phyloP scores from a whole-genome alignment of 2,113 vertebrate genomes.

The Cervus canadensis region DNA sequence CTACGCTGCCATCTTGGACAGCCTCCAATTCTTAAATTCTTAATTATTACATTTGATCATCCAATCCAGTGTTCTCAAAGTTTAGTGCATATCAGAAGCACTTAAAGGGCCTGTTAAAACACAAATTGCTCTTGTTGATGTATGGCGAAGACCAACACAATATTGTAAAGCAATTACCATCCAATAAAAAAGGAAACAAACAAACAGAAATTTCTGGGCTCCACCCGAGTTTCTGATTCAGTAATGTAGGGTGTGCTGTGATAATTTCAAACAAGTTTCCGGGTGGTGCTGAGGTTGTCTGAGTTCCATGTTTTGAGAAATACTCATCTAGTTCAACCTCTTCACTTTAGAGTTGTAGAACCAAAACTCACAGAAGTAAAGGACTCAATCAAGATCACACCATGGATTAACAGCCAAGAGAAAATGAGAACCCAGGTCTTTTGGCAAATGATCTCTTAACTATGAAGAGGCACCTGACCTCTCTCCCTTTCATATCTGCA shows the following conservation, averaged over 20 bases:
- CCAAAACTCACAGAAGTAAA: background rate
- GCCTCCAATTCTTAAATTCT: background rate
- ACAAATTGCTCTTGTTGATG: background rate
- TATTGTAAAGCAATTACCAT: background rate
- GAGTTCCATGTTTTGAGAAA: background rate
- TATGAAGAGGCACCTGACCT: background rate
- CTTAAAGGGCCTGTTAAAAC: background rate
- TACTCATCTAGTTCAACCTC: background rate
- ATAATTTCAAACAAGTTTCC: background rate
- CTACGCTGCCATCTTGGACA: background rate
- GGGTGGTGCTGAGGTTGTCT: background rate
- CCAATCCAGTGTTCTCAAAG: background rate
- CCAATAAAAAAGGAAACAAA: background rate
- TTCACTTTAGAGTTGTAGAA: background rate
- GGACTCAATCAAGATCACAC: background rate
- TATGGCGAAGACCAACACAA: background rate
- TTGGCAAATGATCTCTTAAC: background rate
- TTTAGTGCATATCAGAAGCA: background rate
- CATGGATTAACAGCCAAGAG: background rate
- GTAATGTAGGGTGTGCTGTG: accelerated
- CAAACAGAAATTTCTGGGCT: background rate
- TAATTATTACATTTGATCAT: background rate
- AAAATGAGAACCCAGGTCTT: background rate
- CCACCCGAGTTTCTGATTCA: background rate
- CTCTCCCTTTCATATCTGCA: background rate